Base-by-base conservation (phyloP, 2,888 invertebrate species). In the Pseudococcus jackbeardsleyi region DNA sequence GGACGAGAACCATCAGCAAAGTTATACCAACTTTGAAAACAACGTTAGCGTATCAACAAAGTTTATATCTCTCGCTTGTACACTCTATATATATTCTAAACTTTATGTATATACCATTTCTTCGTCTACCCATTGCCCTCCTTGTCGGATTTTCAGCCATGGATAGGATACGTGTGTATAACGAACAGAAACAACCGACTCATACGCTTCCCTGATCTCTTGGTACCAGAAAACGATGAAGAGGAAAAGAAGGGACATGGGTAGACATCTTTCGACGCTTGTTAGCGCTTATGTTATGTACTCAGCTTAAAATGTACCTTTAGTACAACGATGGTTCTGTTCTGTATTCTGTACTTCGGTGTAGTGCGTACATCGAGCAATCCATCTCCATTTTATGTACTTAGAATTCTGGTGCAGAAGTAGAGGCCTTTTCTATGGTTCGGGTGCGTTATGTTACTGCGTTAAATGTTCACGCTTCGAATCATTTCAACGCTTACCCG, bases 31-130 rank as follows among this genome's bases (percentile, higher is more conserved):
- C 77, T 77, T 77, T 77, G 33, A 17, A 77, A 77, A 77, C 77
- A 77, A 77, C 77, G 77, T 77, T 77, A 77, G 17, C 77, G 77
- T 77, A 77, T 77, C 77, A 77, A 77, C 33, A 19, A 77, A 77
- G 33, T 77, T 77, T 77, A 39, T 77, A 77, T 77, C 77, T 77
- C 39, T 77, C 77, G 77, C 77, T 17, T 77, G 64, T 77, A 77
- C 22, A 77, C 64, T 22, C 64, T 77, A 77, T 39, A 77, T 26
- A 26, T 77, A 77, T 39, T 12, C 39, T 19, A 77, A 77, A 77
- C 77, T 77, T 77, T 33, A 64, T 64, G 64, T 64, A 64, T 64
- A 22, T 64, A 64, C 22, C 22, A 64, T 64, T 64, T 64, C 64
- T 64, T 64, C 64, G 17, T 17, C 50, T 50, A 33, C 1, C 1